Evolutionary conservation across 2,113 vertebrate species (phyloP), one percentile per base, ranked within the genome.

Genomic region (Piprites chloris): DNA sequence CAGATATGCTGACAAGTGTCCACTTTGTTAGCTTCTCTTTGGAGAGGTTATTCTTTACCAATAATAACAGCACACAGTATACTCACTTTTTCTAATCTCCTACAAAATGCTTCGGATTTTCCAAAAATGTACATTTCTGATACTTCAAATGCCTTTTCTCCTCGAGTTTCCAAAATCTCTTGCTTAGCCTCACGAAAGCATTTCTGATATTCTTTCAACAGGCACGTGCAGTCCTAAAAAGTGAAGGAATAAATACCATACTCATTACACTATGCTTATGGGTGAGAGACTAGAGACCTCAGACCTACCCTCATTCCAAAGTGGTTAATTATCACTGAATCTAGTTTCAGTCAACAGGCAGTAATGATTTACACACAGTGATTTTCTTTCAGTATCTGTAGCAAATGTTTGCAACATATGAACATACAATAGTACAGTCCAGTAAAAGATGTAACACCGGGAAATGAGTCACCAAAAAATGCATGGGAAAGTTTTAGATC

Each of bases 91-190:
- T 98, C 97, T 47, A 99, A 96, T 66, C 98, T 98, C 93, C 98
- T 98, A 91, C 98, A 98, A 96, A 99, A 99, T 58, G 95, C 96
- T 91, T 98, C 98, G 87, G 98, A 98, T 97, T 98, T 98, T 55
- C 98, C 97, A 97, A 98, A 98, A 93, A 99, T 98, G 62, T 98
- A 98, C 93, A 91, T 97, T 96, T 99, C 98, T 17, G 98, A 98
- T 55, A 98, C 96, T 88, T 98, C 98, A 85, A 98, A 98, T 65
- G 97, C 59, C 59, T 94, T 98, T 82, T 98, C 97, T 79, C 97
- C 97, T 56, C 75, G 91, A 50, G 81, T 95, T 74, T 98, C 96
- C 73, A 92, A 91, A 95, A 97, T 97, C 85, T 97, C 96, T 93
- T 97, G 94, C 80, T 96, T 98, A 84, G 97, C 97, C 96, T 98